Evolutionary conservation across 2,797 vertebrate species (phyloP).

Genomic region (Petrocephalus sullivani): DNA sequence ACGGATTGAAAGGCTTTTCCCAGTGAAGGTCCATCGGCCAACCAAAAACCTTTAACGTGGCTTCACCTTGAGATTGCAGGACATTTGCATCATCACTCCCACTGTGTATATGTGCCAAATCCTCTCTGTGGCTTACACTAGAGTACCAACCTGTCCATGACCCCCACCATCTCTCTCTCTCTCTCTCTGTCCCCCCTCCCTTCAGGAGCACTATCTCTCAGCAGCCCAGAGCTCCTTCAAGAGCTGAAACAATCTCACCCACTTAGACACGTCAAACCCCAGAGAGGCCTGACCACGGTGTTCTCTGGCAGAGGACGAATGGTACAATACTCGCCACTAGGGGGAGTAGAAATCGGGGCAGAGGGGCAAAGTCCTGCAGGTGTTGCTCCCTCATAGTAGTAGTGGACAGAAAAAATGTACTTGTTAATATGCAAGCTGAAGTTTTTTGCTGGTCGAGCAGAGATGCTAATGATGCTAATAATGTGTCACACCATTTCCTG

Average conservation of each 20-base stretch:
- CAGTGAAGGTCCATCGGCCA: neutral
- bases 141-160: slow-evolving; percentile 17
- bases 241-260: slow-evolving; percentile 33
- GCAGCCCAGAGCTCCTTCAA: slow-evolving; percentile 37
- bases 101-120: neutral
- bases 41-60: too few relatives aligned
- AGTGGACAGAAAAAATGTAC: neutral
- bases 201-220: slow-evolving; percentile 25
- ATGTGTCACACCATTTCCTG: neutral
- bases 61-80: neutral
- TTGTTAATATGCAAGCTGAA: neutral
- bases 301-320: slow-evolving; percentile 38
- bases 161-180: slow-evolving; percentile 34
- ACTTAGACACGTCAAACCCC: slow-evolving; percentile 31
- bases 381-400: neutral
- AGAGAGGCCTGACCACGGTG: slow-evolving; percentile 29
- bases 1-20: neutral
- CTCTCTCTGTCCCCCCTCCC: slow-evolving; percentile 26
- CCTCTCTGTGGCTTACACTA: neutral
- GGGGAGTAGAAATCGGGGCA: neutral
- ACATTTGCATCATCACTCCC: neutral
- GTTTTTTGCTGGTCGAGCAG: neutral
- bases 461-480: neutral
- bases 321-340: slow-evolving; percentile 19
- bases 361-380: neutral